Evolutionary conservation across 2,797 vertebrate species (phyloP).

Genomic region (Monodelphis domestica): DNA sequence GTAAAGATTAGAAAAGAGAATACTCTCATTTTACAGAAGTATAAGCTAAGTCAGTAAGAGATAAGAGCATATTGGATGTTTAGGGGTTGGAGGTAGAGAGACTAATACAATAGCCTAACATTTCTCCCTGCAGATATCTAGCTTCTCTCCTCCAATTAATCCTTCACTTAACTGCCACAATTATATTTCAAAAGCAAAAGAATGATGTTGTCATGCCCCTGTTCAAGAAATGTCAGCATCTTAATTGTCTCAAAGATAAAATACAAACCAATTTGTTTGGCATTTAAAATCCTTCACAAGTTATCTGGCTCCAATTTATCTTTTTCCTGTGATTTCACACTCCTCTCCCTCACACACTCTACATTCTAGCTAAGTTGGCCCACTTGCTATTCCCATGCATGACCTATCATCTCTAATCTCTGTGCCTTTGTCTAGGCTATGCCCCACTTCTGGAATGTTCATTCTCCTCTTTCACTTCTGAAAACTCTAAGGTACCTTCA

Average conservation of each 20-base stretch:
- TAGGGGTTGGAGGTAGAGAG: background rate
- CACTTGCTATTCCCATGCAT: background rate
- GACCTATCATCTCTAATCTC: background rate
- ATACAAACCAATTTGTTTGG: background rate
- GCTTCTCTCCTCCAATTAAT: background rate
- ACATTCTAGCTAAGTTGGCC: background rate
- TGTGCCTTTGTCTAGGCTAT: background rate
- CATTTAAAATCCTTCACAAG: background rate
- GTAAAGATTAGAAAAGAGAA: background rate
- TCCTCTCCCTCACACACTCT: background rate
- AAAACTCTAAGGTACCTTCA: background rate
- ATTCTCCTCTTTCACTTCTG: background rate
- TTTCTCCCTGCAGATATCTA: constrained; percentile 35
- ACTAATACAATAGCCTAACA: constrained; percentile 41
- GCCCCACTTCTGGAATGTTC: background rate
- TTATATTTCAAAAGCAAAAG: background rate
- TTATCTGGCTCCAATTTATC: background rate
- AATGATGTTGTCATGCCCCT: background rate
- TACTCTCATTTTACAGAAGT: background rate
- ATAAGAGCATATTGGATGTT: background rate
- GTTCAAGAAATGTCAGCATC: background rate
- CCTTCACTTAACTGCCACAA: background rate
- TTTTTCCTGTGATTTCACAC: background rate
- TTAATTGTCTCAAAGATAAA: background rate
- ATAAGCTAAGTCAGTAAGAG: background rate